These are phyloP conservation scores for Bellardia pandia DNA, from an alignment of 2,888 invertebrate genomes.

Conservation along the genomic window DNA sequence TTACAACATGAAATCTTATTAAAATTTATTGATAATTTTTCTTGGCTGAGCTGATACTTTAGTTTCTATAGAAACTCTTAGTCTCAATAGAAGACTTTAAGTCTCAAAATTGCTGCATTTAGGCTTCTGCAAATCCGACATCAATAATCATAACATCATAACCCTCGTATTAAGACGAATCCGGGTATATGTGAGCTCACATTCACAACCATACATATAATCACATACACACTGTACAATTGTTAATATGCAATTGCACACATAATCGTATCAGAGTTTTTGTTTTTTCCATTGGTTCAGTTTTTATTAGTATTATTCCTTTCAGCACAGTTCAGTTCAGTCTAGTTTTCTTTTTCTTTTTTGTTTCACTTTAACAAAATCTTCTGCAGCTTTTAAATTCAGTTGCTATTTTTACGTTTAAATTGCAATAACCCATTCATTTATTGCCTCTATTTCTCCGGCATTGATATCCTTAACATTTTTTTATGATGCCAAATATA, in stretches of 20 bases:
- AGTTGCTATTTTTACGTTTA: slow-evolving; percentile 63
- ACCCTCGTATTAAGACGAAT: neutral
- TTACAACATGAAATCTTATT: too few relatives aligned
- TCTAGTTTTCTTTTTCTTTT: slow-evolving; percentile 7
- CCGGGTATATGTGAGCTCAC: neutral
- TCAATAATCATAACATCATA: too few relatives aligned
- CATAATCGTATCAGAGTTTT: slow-evolving; percentile 51
- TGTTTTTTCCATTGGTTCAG: slow-evolving; percentile 1
- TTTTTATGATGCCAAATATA: slow-evolving; percentile 39
- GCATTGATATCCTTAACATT: slow-evolving; percentile 42
- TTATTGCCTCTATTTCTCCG: slow-evolving; percentile 58
- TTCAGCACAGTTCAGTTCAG: slow-evolving; percentile 31
- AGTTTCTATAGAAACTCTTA: too few relatives aligned
- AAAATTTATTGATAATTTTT: too few relatives aligned
- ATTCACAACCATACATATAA: neutral
- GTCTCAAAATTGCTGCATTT: too few relatives aligned
- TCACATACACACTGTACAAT: neutral
- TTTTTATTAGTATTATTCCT: slow-evolving; percentile 43
- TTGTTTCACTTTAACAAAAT: neutral
- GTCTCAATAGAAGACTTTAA: too few relatives aligned
- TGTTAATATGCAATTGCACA: slow-evolving; percentile 65
- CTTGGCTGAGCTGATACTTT: too few relatives aligned
- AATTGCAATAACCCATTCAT: slow-evolving; percentile 67
- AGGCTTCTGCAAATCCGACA: too few relatives aligned
- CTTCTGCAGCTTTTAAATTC: slow-evolving; percentile 31